phyloP scores from a whole-genome alignment of 2,113 vertebrate species.

The Heterotis niloticus region DNA sequence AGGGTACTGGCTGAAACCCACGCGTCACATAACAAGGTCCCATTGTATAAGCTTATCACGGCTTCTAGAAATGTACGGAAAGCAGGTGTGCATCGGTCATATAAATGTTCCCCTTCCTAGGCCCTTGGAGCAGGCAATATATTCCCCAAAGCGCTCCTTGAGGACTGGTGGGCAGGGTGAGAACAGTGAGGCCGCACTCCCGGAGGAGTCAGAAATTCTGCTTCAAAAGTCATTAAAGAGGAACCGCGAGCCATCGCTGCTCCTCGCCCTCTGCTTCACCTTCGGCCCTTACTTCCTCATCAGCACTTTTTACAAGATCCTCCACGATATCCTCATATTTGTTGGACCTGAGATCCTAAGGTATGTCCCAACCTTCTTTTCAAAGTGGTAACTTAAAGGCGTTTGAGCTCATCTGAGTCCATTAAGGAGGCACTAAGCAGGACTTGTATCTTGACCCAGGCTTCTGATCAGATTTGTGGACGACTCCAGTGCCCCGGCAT shows the following conservation, averaged over 20 bases:
- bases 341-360: slow-evolving; percentile 80
- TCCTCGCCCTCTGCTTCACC: slow-evolving; percentile 81
- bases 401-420: too few relatives aligned
- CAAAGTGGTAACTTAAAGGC: too few relatives aligned
- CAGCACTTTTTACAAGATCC: slow-evolving; percentile 85
- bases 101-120: slow-evolving; percentile 34
- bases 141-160: slow-evolving; percentile 53
- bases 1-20: too few relatives aligned
- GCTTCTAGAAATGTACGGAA: neutral
- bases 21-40: too few relatives aligned
- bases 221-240: slow-evolving; percentile 66
- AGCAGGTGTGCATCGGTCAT: too few relatives aligned
- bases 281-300: slow-evolving; percentile 93
- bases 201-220: slow-evolving; percentile 81
- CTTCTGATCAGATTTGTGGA: slow-evolving; percentile 81
- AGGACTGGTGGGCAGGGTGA: slow-evolving; percentile 44
- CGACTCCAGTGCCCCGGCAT: slow-evolving; percentile 70
- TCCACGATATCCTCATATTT: slow-evolving; percentile 93
- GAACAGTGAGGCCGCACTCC: slow-evolving; percentile 45
- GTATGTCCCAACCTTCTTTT: slow-evolving; percentile 59
- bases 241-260: slow-evolving; percentile 74
- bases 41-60: too few relatives aligned
- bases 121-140: slow-evolving; percentile 54
- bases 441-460: slow-evolving; percentile 51
- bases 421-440: neutral